These are phyloP conservation scores for Drosophila stalkeri DNA, from an alignment of 2,888 invertebrate species.

Conservation along the genomic window DNA sequence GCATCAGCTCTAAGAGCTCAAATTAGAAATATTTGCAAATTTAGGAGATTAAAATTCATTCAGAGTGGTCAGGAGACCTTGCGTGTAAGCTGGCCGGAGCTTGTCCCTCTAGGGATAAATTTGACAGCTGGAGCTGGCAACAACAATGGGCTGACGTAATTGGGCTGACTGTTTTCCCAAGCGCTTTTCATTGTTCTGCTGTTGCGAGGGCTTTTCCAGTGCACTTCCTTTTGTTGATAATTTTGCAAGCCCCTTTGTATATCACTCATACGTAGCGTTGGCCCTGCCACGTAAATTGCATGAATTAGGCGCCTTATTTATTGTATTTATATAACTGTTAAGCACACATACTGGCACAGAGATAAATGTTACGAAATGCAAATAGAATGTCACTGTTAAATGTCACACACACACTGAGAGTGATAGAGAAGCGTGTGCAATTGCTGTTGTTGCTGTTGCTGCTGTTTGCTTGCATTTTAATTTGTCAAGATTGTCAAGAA, in stretches of 20 bases:
- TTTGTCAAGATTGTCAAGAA: constrained; percentile 51
- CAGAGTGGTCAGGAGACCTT: constrained; percentile 6
- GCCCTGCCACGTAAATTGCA: constrained; percentile 55
- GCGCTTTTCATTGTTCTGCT: constrained; percentile 11
- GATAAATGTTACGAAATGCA: constrained; percentile 54
- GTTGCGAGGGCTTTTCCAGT: constrained; percentile 25
- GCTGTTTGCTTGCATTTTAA: constrained; percentile 43
- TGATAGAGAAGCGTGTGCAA: constrained; percentile 34
- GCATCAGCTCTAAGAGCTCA: too few species aligned
- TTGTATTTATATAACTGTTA: constrained; percentile 48
- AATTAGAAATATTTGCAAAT: too few species aligned
- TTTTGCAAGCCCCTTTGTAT: constrained; percentile 41
- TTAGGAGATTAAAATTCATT: too few species aligned
- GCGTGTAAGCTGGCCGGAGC: constrained; percentile 16
- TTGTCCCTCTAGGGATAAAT: constrained; percentile 30
- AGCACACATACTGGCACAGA: constrained; percentile 12
- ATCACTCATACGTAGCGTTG: constrained; percentile 62
- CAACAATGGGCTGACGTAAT: constrained; percentile 4
- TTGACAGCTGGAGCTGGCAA: constrained; percentile 3
- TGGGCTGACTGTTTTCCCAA: constrained; percentile 31
- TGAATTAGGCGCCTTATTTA: constrained; percentile 64
- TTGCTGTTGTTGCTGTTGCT: constrained; percentile 15
- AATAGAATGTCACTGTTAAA: constrained; percentile 43
- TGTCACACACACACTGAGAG: constrained; percentile 21
- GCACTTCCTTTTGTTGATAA: constrained; percentile 43